A percentile compares a stretch with the other conserved stretches of the same genome.
These are phyloP conservation scores for Epinephelus moara DNA, from an alignment of 2,113 vertebrate genomes.

Conservation along the genomic window DNA sequence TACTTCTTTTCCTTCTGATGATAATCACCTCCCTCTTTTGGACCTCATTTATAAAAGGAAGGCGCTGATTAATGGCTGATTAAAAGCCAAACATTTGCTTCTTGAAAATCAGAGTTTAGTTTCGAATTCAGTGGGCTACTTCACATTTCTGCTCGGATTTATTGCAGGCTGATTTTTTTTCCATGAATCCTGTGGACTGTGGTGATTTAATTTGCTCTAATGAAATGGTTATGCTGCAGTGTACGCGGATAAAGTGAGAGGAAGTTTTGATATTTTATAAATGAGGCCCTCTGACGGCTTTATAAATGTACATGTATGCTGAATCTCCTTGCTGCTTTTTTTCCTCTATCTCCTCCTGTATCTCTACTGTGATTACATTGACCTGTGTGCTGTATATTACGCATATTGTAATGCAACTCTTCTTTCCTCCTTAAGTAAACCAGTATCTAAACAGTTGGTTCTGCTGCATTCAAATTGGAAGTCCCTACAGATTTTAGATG, in stretches of 20 bases:
- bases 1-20: not conserved
- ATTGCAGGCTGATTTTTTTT: not conserved
- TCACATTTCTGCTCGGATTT: slow-evolving; percentile 2
- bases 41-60: not conserved
- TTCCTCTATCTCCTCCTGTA: not conserved
- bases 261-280: not conserved
- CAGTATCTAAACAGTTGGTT: not conserved
- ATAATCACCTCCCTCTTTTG: not conserved
- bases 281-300: not conserved
- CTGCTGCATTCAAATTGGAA: not conserved
- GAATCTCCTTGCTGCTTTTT: not conserved
- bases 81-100: not conserved
- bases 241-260: not conserved
- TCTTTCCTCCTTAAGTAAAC: not conserved
- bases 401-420: not conserved
- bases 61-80: not conserved
- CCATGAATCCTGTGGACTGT: not conserved
- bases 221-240: not conserved
- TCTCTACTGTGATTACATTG: not conserved
- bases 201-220: not conserved
- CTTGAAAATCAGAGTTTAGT: not conserved
- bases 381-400: not conserved
- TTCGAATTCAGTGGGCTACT: not conserved
- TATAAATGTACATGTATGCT: not conserved
- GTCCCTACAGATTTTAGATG: not conserved